Evolutionary conservation across 2,888 invertebrate genomes (phyloP), one percentile per base, ranked within the genome.

Genomic region (Erebia epiphron): DNA sequence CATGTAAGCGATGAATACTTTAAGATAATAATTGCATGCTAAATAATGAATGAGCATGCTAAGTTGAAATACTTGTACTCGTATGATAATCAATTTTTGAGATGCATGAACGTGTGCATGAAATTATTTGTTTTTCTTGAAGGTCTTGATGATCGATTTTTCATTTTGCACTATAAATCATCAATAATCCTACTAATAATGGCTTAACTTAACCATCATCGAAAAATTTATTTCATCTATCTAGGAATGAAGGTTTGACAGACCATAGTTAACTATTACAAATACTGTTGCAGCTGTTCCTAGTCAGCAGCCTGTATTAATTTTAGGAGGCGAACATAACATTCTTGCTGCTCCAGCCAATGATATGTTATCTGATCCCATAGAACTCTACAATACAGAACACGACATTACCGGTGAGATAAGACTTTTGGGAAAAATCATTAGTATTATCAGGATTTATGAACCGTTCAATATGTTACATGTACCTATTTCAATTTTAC

Each of bases 311-410:
- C 96, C 96, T 0, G 94, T 95, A 68, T 86, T 97, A 70, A 96
- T 97, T 77, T 88, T 97, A 75, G 96, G 95, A 2, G 95, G 96
- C 10, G 94, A 96, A 77, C 95, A 95, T 78, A 94, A 95, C 54
- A 95, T 97, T 18, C 90, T 96, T 75, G 95, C 95, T 69, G 95
- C 96, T 77, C 94, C 94, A 1, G 95, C 95, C 0, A 95, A 95
- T 75, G 93, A 94, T 70, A 95, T 96, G 90, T 79, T 96, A 58
- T 95, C 95, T 3, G 96, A 96, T 77, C 96, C 96, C 0, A 91
- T 95, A 8, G 94, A 95, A 72, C 86, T 96, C 63, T 96, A 95
- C 81, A 94, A 93, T 72, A 95, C 95, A 4, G 88, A 94, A 46
- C 79, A 89, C 74, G 85, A 79, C 64, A 92, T 93, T 83, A 94